Base-by-base conservation (phyloP, 2,113 vertebrate species). In the Isurus oxyrinchus region DNA sequence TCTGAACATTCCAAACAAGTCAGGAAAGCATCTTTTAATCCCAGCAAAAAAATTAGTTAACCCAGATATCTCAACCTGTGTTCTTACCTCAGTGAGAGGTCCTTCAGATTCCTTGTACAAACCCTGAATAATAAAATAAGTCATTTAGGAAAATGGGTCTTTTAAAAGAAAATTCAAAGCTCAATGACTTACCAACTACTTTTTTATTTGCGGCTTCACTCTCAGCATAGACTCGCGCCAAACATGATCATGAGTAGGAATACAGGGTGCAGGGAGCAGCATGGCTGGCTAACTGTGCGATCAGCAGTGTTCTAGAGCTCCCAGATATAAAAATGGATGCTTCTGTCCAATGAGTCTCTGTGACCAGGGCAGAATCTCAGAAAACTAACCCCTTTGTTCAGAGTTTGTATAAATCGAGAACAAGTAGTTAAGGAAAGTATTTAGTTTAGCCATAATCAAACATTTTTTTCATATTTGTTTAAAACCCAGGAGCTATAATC, bases 101-200 rank as follows among this genome's bases (percentile, higher is more conserved):
- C 94, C 67, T 69, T 95, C 94, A 95, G 49, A 95, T 95, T 95
- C 67, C 94, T 95, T 31, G 44, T 35, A 76, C 94, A 95, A 49
- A 95, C 94, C 27, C 94, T 95, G 67, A 35, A 95, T n/a, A 44
- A 53, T 90, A 76, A 72, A 25, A 95, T 31, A 76, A 55, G 25
- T 55, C 25, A 72, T 53, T 95, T 95, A 35, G 7, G 49, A 95
- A 94, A 49, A 49, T 5, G 49, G 31, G 6, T 13, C 67, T 67
- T 94, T 66, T 40, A 94, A 23, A 66, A 94, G 25, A 94, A 94
- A 94, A 67, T 63, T n/a, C 87, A 31, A 35, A 63, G 57, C 21
- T 61, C 19, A 94, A 61, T 31, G 19, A 44, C 7, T 63, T 61
- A 94, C 16, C 90, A 63, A 66, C 4, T n/a, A 40, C 11, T 90